These are phyloP conservation scores for Chondrilla cf. caribensis DNA, from an alignment of 37 sponge, comb jelly and placozoan genomes.

Conservation along the genomic window DNA sequence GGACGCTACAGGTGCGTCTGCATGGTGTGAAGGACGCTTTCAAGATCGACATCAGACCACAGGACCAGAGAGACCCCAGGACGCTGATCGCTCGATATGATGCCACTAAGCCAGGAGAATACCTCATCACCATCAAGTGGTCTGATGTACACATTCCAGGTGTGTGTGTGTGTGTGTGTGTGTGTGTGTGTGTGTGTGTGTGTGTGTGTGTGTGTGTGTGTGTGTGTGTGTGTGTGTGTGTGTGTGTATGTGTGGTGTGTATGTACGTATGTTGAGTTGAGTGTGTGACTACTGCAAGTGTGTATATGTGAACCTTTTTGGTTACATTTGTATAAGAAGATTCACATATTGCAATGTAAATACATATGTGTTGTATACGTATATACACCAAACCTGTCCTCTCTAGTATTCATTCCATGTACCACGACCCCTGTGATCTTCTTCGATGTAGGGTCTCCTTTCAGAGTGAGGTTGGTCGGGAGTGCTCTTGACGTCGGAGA, in stretches of 20 bases:
- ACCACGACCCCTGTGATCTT: too few species aligned
- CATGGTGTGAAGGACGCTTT: slow-evolving; percentile 57
- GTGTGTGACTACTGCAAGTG: slow-evolving; percentile 26
- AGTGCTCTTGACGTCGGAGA: neutral
- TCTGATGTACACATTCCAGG: slow-evolving; percentile 71
- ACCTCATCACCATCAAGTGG: slow-evolving; percentile 73
- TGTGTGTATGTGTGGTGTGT: slow-evolving; percentile 19
- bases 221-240: slow-evolving; percentile 20
- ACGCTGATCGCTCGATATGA: slow-evolving; percentile 59
- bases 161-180: slow-evolving; percentile 3
- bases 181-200: slow-evolving; percentile 25
- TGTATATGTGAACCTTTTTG: slow-evolving; percentile 60
- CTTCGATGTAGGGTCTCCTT: neutral
- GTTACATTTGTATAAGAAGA: too few species aligned
- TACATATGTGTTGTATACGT: too few species aligned
- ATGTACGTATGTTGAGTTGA: slow-evolving; percentile 15
- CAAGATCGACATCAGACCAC: slow-evolving; percentile 65
- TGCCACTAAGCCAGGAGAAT: slow-evolving; percentile 54
- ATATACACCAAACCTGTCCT: slow-evolving; percentile 40
- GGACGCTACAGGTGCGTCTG: slow-evolving; percentile 57
- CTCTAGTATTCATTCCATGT: too few species aligned
- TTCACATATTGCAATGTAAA: too few species aligned
- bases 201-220: slow-evolving; percentile 20
- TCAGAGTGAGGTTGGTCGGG: slow-evolving; percentile 12
- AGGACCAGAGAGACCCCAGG: slow-evolving; percentile 47